Base-by-base conservation (phyloP, 2,888 invertebrate genomes). In the Erebia palarica region DNA sequence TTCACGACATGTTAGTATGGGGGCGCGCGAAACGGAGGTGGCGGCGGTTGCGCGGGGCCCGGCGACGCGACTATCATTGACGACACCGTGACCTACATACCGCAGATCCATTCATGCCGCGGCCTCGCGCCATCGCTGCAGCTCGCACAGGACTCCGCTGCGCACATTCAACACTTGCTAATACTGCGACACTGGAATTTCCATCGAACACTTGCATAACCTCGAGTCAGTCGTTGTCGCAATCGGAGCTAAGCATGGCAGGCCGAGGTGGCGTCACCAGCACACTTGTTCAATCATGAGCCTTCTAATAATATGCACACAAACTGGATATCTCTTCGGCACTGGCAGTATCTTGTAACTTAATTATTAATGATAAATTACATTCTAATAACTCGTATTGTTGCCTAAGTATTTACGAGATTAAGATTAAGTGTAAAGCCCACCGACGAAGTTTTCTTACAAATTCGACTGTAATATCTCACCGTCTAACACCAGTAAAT, bases 11-110 rank as follows among this genome's bases (percentile, higher is more conserved):
- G 83, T 86, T 84, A 83, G 86, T 89, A 88, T 88, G 90, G 87
- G 89, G 91, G 89, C 89, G 88, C 89, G 84, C 85, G 87, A 85
- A 79, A 75, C 76, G 59, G 66, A 58, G 58, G 66, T 27, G 75
- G 76, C 76, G 84, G 86, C 86, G 87, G 61, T 36, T 84, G 86
- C 86, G 87, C 88, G 83, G 88, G 87, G 91, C 87, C 86, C 86
- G 88, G 84, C 88, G 86, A 85, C 87, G 83, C 88, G 85, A 81
- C 86, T 88, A 90, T 88, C 93, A 93, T 93, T 93, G 93, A 92
- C 91, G 93, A 92, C 92, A 92, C 90, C 90, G 91, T 91, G 91
- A 89, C 93, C 93, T 79, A 92, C 91, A 93, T 93, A 91, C 91
- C 90, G 87, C 81, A 80, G 86, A 85, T 89, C 88, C 93, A 93